A percentile compares a stretch with the other conserved stretches of the same genome.
Evolutionary conservation across 2,113 vertebrate genomes (phyloP).

Genomic region (Arvicanthis niloticus): DNA sequence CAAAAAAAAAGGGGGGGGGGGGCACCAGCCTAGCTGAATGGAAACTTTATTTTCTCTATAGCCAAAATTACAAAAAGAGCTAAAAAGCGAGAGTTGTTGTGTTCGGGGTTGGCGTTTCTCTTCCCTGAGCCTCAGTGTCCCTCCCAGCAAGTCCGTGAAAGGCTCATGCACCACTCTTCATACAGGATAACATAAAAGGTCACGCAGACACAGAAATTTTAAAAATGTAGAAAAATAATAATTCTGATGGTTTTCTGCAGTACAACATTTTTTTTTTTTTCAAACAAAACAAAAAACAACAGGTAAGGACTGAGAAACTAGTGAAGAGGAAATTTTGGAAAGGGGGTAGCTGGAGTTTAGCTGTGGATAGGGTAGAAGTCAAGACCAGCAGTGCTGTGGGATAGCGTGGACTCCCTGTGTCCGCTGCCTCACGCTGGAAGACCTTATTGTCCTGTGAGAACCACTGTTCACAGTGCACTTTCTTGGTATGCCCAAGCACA

Average conservation of each 20-base stretch:
- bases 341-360: neutral
- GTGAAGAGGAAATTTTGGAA: neutral
- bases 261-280: neutral
- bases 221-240: neutral
- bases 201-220: neutral
- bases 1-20: neutral
- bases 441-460: neutral
- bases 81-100: slow-evolving; percentile 24
- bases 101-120: neutral
- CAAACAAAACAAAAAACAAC: neutral
- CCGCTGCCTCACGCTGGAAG: neutral
- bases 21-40: slow-evolving; percentile 31
- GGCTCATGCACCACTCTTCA: neutral
- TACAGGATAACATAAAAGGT: too few species aligned
- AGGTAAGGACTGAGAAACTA: neutral
- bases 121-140: slow-evolving; percentile 20
- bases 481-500: neutral
- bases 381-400: neutral
- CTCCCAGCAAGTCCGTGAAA: neutral
- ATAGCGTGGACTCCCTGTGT: neutral
- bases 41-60: slow-evolving; percentile 66
- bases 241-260: neutral
- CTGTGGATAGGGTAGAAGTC: neutral
- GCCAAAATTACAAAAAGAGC: slow-evolving; percentile 43
- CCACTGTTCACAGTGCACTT: neutral